phyloP scores from a whole-genome alignment of 2,797 vertebrate species.

The Sparidentex hasta region DNA sequence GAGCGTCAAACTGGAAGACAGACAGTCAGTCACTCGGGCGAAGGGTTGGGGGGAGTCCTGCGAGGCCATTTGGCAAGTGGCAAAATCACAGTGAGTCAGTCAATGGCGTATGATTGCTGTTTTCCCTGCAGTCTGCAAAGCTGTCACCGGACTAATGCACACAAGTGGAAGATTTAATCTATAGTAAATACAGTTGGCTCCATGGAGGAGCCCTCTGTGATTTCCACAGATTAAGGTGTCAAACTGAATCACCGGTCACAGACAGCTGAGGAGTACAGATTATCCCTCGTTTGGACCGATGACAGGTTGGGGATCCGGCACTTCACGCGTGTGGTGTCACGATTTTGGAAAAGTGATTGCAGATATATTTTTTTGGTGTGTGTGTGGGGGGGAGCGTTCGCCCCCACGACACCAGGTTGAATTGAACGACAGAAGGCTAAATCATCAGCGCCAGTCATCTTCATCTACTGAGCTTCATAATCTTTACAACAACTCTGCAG shows the following conservation, averaged over 20 bases:
- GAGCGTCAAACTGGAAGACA: constrained; percentile 38
- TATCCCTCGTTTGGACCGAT: constrained; percentile 62
- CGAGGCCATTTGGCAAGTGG: constrained; percentile 63
- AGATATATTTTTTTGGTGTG: constrained; percentile 29
- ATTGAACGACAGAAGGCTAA: constrained; percentile 35
- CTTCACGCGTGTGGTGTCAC: neutral
- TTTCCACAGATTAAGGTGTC: constrained; percentile 82
- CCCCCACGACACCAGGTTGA: constrained; percentile 26
- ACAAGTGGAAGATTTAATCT: constrained; percentile 80
- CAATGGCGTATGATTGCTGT: constrained; percentile 76
- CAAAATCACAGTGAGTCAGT: constrained; percentile 72
- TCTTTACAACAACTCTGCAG: constrained; percentile 33
- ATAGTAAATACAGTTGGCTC: constrained; percentile 81
- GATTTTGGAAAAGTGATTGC: constrained; percentile 34
- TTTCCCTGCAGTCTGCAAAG: constrained; percentile 78
- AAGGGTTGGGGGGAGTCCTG: constrained; percentile 57
- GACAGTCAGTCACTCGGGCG: constrained; percentile 37
- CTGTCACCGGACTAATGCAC: constrained; percentile 79
- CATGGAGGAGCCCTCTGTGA: constrained; percentile 72
- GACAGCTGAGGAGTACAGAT: constrained; percentile 75
- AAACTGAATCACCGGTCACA: constrained; percentile 78
- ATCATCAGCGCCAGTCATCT: constrained; percentile 42
- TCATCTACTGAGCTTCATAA: constrained; percentile 33
- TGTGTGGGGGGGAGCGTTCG: neutral
- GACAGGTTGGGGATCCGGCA: constrained; percentile 46